Conservation (phyloP, 2,113 vertebrate genomes). For the Copsychus sechellarum region DNA sequence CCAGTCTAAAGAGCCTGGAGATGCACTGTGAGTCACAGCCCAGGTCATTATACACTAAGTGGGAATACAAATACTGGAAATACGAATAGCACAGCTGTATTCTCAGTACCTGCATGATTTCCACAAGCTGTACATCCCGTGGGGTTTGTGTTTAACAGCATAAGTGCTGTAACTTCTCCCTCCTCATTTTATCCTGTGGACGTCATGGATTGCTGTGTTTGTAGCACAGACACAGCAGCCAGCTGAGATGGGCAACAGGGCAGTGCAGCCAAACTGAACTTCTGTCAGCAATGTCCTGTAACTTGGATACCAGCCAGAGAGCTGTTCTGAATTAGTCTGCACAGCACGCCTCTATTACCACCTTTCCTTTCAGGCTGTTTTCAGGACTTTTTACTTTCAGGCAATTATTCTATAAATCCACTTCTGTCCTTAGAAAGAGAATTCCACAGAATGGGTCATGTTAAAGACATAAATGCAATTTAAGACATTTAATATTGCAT, state of each 20-base stretch:
- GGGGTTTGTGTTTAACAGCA: neutral
- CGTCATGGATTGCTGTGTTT: neutral
- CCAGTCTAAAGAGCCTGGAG: neutral
- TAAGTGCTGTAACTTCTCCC: neutral
- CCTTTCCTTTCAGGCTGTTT: neutral
- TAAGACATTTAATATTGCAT: neutral
- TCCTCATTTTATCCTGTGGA: rapidly evolving
- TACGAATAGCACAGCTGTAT: neutral
- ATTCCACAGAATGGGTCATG: neutral
- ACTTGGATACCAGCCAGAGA: neutral
- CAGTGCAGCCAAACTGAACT: neutral
- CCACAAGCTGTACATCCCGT: neutral
- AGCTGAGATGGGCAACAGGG: neutral
- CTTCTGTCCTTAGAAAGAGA: neutral
- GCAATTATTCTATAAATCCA: neutral
- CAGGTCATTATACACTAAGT: neutral
- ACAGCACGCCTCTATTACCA: neutral
- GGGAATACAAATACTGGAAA: neutral
- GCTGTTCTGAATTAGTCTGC: neutral
- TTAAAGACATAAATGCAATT: neutral
- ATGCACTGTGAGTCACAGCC: neutral
- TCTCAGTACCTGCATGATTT: neutral
- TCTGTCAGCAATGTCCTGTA: neutral
- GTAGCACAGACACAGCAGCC: neutral
- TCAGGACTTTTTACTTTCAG: neutral